Percentiles rank a stretch among this genome's conserved stretches.
Conservation (phyloP, 2,113 vertebrate genomes). For the Arenaria interpres region DNA sequence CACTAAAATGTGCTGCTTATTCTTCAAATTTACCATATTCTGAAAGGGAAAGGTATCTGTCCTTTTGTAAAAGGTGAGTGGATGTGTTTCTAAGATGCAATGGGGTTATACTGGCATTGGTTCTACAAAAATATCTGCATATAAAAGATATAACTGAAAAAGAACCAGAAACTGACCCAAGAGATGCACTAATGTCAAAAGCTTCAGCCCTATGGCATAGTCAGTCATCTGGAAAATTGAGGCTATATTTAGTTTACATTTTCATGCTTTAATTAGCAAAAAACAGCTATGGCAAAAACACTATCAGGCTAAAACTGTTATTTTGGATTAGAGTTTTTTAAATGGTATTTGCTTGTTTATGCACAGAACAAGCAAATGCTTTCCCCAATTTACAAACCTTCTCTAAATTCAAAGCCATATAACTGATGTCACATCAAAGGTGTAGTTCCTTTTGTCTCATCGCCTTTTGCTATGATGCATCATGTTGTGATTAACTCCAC, state of each 20-base stretch:
- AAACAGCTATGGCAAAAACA: background rate
- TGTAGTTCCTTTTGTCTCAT: background rate
- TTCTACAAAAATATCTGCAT: background rate
- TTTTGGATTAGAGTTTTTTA: constrained; percentile 5
- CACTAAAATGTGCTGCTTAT: background rate
- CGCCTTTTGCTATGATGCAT: background rate
- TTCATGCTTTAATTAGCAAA: constrained; percentile 59
- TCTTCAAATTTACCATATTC: background rate
- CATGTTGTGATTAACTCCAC: background rate
- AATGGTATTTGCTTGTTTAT: constrained; percentile 17
- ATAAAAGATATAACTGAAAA: background rate
- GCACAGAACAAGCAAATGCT: background rate
- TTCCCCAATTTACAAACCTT: background rate
- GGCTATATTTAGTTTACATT: constrained; percentile 48
- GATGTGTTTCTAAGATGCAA: background rate
- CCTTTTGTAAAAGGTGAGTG: background rate
- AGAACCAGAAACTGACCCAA: background rate
- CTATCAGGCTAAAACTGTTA: constrained; percentile 9
- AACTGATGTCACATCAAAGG: background rate
- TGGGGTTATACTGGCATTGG: background rate
- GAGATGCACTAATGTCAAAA: constrained; percentile 2
- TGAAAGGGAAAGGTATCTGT: background rate
- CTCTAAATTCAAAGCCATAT: background rate
- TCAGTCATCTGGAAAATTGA: constrained; percentile 50
- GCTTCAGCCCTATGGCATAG: constrained; percentile 29